Conservation (phyloP, 1,140 invertebrate species). For the Caenorhabditis latens region DNA sequence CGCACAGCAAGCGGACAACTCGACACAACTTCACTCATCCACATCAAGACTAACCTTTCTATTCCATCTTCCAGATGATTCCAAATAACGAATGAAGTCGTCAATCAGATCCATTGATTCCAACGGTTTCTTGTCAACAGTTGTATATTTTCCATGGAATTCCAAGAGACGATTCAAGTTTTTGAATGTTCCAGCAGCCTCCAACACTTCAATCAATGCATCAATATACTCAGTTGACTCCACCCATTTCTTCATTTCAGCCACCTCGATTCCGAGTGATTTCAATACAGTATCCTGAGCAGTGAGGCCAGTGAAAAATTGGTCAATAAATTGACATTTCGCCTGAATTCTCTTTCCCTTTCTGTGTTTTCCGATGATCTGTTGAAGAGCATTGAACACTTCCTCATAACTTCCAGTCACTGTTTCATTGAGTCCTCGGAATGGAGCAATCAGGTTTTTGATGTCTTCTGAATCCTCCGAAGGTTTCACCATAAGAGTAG, state of each 20-base stretch:
- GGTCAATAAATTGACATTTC: background rate
- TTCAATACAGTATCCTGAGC: background rate
- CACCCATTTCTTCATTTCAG: background rate
- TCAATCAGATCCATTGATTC: conserved; percentile 31
- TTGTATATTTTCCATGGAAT: conserved; percentile 25
- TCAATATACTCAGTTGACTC: conserved; percentile 26
- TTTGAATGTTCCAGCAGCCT: background rate
- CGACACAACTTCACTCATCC: too few relatives aligned
- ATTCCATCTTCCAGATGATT: background rate
- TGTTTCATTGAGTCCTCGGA: background rate
- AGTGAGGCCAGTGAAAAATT: background rate
- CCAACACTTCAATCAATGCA: background rate
- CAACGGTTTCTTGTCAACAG: conserved; percentile 22
- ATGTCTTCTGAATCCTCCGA: background rate
- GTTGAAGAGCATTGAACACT: background rate
- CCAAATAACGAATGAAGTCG: conserved; percentile 6
- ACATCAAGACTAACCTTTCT: background rate
- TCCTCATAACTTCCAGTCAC: background rate
- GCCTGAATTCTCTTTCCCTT: background rate
- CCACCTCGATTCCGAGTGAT: background rate
- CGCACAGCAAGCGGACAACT: too few relatives aligned
- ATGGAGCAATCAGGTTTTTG: background rate
- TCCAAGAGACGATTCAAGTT: conserved; percentile 36
- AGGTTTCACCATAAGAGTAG: background rate
- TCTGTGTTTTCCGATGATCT: background rate